Conservation (phyloP, 2,888 invertebrate species). For the Hirtodrosophila cameraria region DNA sequence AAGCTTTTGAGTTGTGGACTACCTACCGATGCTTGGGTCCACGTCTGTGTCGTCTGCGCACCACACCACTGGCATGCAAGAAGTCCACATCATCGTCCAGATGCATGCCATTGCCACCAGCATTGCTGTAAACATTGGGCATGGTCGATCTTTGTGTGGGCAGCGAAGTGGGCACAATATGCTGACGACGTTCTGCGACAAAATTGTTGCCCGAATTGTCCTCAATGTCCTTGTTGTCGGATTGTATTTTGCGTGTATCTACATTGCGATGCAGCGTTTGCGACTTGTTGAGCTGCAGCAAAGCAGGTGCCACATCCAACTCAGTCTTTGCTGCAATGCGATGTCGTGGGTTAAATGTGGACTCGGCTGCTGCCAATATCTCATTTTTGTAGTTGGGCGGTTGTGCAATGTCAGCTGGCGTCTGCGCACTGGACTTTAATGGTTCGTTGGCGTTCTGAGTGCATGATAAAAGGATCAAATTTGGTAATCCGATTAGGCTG, state of each 20-base stretch:
- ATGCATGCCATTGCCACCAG: slow-evolving; percentile 84
- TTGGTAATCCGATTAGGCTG: slow-evolving; percentile 16
- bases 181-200: slow-evolving; percentile 81
- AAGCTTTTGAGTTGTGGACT: background rate
- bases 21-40: slow-evolving; percentile 82
- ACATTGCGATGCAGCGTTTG: slow-evolving; percentile 78
- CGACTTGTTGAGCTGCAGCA: slow-evolving; percentile 70
- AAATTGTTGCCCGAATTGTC: slow-evolving; percentile 84
- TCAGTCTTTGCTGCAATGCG: slow-evolving; percentile 24
- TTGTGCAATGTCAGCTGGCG: slow-evolving; percentile 69
- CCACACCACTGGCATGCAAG: slow-evolving; percentile 81
- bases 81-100: slow-evolving; percentile 83
- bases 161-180: slow-evolving; percentile 82
- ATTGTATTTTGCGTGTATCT: slow-evolving; percentile 84
- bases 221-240: slow-evolving; percentile 84
- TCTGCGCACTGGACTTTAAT: slow-evolving; percentile 70
- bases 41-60: slow-evolving; percentile 81
- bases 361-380: slow-evolving; percentile 66
- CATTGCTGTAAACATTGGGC: slow-evolving; percentile 84
- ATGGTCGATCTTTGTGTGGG: slow-evolving; percentile 83
- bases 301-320: slow-evolving; percentile 1
- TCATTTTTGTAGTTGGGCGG: slow-evolving; percentile 81
- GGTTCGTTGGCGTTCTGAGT: slow-evolving; percentile 81
- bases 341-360: slow-evolving; percentile 38
- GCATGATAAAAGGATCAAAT: background rate